Evolutionary conservation across 1,140 invertebrate species (phyloP).

Genomic region (Cydia strobilella): DNA sequence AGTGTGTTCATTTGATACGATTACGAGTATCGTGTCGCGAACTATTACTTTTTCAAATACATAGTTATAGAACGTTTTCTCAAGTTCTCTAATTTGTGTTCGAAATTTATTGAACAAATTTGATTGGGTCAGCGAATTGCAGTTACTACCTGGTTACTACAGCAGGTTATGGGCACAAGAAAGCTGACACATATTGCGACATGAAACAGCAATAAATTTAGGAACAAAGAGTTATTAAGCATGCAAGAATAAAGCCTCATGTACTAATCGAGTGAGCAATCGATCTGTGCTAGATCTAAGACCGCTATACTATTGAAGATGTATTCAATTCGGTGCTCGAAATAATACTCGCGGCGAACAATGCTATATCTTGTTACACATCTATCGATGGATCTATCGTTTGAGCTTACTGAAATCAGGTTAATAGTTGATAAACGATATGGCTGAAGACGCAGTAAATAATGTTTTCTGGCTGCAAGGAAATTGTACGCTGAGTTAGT

Average conservation of each 20-base stretch:
- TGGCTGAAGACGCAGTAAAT: not conserved
- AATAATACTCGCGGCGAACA: not conserved
- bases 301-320: not conserved
- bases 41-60: too few species aligned
- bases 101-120: not conserved
- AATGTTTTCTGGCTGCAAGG: not conserved
- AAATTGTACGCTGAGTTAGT: not conserved
- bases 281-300: not conserved
- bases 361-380: too few species aligned
- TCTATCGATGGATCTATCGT: too few species aligned
- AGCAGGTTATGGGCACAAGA: not conserved
- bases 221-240: slow-evolving; percentile 44
- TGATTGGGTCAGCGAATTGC: not conserved
- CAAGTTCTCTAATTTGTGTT: too few species aligned
- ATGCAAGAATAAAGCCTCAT: slow-evolving; percentile 31
- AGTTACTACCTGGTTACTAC: not conserved
- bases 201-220: slow-evolving; percentile 41
- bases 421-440: slow-evolving; percentile 4
- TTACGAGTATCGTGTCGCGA: too few species aligned
- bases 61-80: too few species aligned
- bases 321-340: not conserved
- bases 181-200: slow-evolving; percentile 35
- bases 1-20: too few species aligned
- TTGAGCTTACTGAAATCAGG: not conserved
- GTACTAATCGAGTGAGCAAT: slow-evolving; percentile 14